Percentiles rank a stretch among this genome's conserved stretches.
Evolutionary conservation across 2,797 vertebrate genomes (phyloP).

Genomic region (Silurus aristotelis): DNA sequence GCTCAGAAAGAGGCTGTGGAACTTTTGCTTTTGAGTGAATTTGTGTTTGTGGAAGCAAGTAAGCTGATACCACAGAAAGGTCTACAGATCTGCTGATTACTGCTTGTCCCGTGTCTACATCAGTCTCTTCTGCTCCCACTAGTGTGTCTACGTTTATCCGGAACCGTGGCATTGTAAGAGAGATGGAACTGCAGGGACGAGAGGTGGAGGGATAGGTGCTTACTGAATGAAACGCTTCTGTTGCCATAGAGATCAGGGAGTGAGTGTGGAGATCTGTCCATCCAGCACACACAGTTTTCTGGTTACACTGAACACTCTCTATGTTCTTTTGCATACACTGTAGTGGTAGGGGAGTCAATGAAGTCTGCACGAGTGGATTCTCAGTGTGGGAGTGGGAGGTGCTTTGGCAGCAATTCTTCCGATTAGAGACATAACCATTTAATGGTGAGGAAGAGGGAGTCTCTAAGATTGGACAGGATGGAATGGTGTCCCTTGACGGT

Average conservation of each 20-base stretch:
- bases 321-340: slow-evolving; percentile 59
- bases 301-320: slow-evolving; percentile 45
- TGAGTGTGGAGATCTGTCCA: slow-evolving; percentile 76
- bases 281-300: slow-evolving; percentile 55
- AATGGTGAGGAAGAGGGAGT: slow-evolving; percentile 59
- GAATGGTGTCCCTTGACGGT: slow-evolving; percentile 67
- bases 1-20: slow-evolving; percentile 67
- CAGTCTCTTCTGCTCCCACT: slow-evolving; percentile 86
- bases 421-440: slow-evolving; percentile 55
- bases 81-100: slow-evolving; percentile 78
- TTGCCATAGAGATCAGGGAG: slow-evolving; percentile 85
- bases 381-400: slow-evolving; percentile 34
- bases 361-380: slow-evolving; percentile 56
- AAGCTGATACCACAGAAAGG: slow-evolving; percentile 87
- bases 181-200: slow-evolving; percentile 62
- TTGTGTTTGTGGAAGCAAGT: slow-evolving; percentile 63
- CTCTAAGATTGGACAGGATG: slow-evolving; percentile 52
- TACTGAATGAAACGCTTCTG: slow-evolving; percentile 64
- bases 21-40: slow-evolving; percentile 22
- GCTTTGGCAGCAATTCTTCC: slow-evolving; percentile 59
- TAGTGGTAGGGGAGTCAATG: slow-evolving; percentile 58
- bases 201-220: slow-evolving; percentile 66
- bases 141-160: slow-evolving; percentile 82
- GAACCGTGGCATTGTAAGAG: slow-evolving; percentile 63
- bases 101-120: slow-evolving; percentile 88